These are phyloP conservation scores for Phycodurus eques DNA, from an alignment of 2,113 vertebrate genomes.

Conservation along the genomic window DNA sequence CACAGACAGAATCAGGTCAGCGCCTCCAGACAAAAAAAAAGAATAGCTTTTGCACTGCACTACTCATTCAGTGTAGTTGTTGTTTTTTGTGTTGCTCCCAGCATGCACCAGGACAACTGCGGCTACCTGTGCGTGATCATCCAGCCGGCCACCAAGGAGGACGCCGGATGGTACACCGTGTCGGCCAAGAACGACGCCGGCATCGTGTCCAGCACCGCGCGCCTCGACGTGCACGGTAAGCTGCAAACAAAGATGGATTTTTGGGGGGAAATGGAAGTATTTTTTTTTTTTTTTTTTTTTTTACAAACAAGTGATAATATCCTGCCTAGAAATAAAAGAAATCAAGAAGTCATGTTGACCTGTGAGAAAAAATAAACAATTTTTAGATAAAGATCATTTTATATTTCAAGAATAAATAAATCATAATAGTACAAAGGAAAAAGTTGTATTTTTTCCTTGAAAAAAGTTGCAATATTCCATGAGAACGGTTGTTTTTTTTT, in stretches of 20 bases:
- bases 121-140: constrained; percentile 98
- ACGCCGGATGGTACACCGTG: constrained; percentile 95
- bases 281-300: neutral
- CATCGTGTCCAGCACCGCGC: constrained; percentile 94
- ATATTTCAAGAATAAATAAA: too few species aligned
- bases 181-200: constrained; percentile 98
- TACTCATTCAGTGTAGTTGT: neutral
- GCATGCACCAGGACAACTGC: constrained; percentile 96
- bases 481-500: neutral
- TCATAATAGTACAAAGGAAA: too few species aligned
- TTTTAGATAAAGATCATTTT: too few species aligned
- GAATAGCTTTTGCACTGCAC: too few species aligned
- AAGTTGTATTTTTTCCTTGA: too few species aligned
- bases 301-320: too few species aligned
- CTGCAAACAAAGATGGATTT: constrained; percentile 12
- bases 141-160: constrained; percentile 92
- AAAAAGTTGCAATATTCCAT: too few species aligned
- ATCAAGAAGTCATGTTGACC: too few species aligned
- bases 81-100: constrained; percentile 48
- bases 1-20: constrained; percentile 91
- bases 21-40: neutral
- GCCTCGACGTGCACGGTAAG: constrained; percentile 90
- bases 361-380: too few species aligned
- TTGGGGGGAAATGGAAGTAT: too few species aligned
- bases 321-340: too few species aligned